Percentiles rank a stretch among this genome's conserved stretches.
phyloP scores from a whole-genome alignment of 2,888 invertebrate species.

The Teleogryllus oceanicus region DNA sequence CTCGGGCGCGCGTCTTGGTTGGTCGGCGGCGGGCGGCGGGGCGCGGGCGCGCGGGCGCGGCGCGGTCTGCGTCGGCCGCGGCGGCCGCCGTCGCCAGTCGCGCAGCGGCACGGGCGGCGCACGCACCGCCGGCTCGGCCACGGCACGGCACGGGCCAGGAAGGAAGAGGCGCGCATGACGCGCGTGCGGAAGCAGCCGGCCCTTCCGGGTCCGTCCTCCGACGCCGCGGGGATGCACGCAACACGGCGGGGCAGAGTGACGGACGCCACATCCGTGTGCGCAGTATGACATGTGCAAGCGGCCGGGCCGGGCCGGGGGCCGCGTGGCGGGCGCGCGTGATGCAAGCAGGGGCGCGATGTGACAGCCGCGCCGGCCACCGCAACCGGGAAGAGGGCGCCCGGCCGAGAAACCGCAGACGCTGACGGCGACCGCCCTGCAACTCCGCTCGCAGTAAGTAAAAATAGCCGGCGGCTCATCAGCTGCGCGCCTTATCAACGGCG shows the following conservation, averaged over 20 bases:
- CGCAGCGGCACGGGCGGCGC: neutral
- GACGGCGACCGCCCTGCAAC: neutral
- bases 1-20: neutral
- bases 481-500: neutral
- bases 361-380: neutral
- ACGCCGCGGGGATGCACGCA: neutral
- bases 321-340: no score
- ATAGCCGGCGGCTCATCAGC: neutral
- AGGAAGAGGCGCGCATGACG: neutral
- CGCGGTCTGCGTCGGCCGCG: neutral
- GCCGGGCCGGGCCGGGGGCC: no score
- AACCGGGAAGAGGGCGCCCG: neutral
- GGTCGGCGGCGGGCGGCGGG: neutral
- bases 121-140: slow-evolving; percentile 22
- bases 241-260: neutral
- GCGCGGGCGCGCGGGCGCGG: neutral
- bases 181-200: slow-evolving; percentile 20
- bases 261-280: no score
- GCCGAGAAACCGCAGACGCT: neutral
- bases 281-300: no score
- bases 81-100: neutral
- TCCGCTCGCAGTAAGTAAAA: neutral
- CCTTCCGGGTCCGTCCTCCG: neutral
- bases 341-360: no score
- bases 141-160: neutral